These are phyloP conservation scores for Pipistrellus nathusii DNA, from an alignment of 2,797 vertebrate genomes.

Conservation along the genomic window DNA sequence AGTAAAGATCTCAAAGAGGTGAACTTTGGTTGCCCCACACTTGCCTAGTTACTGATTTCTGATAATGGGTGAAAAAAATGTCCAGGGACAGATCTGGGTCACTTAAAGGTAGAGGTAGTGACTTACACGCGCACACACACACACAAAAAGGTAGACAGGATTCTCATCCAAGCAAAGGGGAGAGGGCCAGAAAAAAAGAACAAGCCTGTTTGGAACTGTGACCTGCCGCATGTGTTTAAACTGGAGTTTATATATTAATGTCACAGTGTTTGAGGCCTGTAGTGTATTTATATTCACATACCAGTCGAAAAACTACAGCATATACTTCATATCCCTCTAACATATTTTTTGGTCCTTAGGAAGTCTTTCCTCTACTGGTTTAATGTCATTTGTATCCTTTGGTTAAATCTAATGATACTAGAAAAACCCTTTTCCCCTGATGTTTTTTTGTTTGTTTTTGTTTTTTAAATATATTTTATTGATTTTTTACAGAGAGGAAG, in stretches of 20 bases:
- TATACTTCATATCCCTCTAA: neutral
- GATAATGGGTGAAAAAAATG: neutral
- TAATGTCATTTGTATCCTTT: neutral
- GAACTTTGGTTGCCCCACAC: neutral
- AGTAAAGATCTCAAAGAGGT: neutral
- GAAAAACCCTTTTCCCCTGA: neutral
- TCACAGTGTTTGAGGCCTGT: neutral
- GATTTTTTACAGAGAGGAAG: too few species aligned
- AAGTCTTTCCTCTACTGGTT: neutral
- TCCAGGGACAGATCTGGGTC: neutral
- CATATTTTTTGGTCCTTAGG: neutral
- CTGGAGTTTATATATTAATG: neutral
- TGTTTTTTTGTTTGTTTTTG: too few species aligned
- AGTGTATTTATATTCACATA: neutral
- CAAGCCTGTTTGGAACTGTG: neutral
- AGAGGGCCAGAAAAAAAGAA: neutral
- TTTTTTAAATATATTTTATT: too few species aligned
- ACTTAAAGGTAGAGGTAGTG: neutral
- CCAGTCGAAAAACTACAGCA: neutral
- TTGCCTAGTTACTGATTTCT: constrained; percentile 8
- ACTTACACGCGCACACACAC: neutral
- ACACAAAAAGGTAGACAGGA: neutral
- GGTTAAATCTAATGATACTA: neutral
- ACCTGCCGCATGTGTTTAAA: neutral
- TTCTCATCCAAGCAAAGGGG: neutral